Conservation (phyloP, 2,797 vertebrate genomes). For the Spheniscus humboldti region DNA sequence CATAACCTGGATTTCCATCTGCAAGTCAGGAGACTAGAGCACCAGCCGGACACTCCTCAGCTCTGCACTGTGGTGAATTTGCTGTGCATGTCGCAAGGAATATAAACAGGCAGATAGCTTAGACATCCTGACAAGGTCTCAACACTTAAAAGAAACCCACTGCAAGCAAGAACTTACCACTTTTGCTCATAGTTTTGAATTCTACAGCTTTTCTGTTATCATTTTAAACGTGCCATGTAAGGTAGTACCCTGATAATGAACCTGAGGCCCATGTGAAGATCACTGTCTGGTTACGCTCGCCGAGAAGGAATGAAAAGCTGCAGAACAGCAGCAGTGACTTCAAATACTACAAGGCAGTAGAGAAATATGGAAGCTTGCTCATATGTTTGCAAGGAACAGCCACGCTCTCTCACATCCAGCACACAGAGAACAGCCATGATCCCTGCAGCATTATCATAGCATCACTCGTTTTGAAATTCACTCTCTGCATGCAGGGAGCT, state of each 20-base stretch:
- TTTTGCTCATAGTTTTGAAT: not conserved
- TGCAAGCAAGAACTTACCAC: not conserved
- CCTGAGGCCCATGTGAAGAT: not conserved
- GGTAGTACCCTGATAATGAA: not conserved
- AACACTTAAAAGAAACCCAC: not conserved
- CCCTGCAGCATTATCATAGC: not conserved
- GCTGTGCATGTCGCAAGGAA: not conserved
- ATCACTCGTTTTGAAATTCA: not conserved
- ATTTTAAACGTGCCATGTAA: not conserved
- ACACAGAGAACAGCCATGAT: not conserved
- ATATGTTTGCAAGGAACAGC: not conserved
- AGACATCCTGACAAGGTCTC: not conserved
- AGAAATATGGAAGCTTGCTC: not conserved
- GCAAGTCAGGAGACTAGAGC: not conserved
- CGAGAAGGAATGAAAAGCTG: not conserved
- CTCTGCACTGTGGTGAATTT: not conserved
- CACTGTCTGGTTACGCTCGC: fast-evolving
- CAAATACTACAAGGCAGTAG: not conserved
- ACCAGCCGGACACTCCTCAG: not conserved
- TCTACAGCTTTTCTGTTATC: not conserved
- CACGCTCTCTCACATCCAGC: not conserved
- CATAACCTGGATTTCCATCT: not conserved
- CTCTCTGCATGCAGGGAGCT: not conserved
- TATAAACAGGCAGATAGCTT: not conserved
- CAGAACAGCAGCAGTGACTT: not conserved